phyloP scores from a whole-genome alignment of 2,888 invertebrate genomes.

The Eulithis testata region DNA sequence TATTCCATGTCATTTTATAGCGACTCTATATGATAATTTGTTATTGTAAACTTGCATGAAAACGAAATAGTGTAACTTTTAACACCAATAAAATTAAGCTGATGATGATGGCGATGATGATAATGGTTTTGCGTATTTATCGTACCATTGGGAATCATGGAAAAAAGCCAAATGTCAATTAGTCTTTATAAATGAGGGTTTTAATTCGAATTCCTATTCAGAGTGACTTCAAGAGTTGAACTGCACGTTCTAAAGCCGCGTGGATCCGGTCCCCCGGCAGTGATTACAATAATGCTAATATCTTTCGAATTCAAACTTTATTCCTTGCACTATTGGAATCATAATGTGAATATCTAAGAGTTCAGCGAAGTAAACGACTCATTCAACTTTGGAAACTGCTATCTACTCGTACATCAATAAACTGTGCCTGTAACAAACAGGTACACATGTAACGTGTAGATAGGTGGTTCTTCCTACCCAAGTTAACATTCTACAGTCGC shows the following conservation, averaged over 20 bases:
- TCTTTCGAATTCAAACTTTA: conserved; percentile 61
- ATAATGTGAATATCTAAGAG: conserved; percentile 6
- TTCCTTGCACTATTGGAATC: conserved; percentile 44
- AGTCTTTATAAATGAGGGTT: conserved; percentile 69
- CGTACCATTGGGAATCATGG: conserved; percentile 7
- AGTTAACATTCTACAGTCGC: too few relatives aligned
- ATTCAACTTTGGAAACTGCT: neutral
- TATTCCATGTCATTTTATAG: too few relatives aligned
- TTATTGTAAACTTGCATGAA: too few relatives aligned
- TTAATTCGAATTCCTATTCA: conserved; percentile 73
- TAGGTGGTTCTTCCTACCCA: too few relatives aligned
- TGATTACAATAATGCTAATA: conserved; percentile 73
- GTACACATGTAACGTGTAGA: too few relatives aligned
- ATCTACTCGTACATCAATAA: too few relatives aligned
- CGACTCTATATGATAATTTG: too few relatives aligned
- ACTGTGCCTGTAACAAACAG: too few relatives aligned
- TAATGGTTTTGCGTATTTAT: neutral
- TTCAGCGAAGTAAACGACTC: neutral
- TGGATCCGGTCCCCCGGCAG: conserved; percentile 62
- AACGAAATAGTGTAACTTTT: too few relatives aligned
- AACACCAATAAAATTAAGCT: too few relatives aligned
- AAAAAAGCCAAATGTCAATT: conserved; percentile 47
- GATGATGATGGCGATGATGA: too few relatives aligned
- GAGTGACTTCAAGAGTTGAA: conserved; percentile 55
- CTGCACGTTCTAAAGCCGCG: conserved; percentile 61